A percentile compares a stretch with the other conserved stretches of the same genome.
These are phyloP conservation scores for Hylomyscus alleni DNA, from an alignment of 2,797 vertebrate genomes.

Conservation along the genomic window DNA sequence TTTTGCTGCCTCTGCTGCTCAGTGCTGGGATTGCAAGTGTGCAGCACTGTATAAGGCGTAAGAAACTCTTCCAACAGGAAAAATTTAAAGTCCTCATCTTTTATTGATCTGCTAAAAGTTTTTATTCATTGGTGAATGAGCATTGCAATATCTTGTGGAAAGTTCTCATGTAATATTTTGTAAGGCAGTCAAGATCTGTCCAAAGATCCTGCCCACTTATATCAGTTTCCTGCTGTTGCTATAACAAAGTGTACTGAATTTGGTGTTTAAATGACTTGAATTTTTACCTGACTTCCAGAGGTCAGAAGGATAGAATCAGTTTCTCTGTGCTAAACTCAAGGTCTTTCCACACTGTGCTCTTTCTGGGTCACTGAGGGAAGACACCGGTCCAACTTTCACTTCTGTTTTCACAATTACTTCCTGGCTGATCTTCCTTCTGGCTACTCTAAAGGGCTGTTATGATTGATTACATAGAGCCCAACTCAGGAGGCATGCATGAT, in stretches of 20 bases:
- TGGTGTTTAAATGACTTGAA: background rate
- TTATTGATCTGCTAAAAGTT: background rate
- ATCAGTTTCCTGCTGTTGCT: background rate
- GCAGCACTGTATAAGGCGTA: background rate
- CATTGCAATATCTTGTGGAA: background rate
- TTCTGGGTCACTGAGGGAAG: background rate
- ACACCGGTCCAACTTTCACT: background rate
- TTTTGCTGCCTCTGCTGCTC: background rate
- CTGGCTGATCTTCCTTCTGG: background rate
- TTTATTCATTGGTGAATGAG: background rate
- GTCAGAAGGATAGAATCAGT: background rate
- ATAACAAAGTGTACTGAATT: background rate
- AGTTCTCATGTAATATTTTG: conserved; percentile 5
- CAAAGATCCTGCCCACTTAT: background rate
- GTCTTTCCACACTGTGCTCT: background rate
- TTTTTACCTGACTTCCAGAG: background rate
- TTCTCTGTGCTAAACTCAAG: background rate
- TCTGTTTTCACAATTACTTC: background rate
- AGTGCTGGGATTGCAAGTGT: background rate
- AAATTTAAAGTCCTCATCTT: background rate
- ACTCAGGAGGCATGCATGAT: background rate
- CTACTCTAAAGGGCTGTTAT: background rate
- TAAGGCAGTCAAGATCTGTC: background rate
- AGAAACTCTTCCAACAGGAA: background rate
- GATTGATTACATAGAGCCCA: background rate